Base-by-base conservation (phyloP, 1,140 invertebrate genomes). In the Thaumatotibia leucotreta region DNA sequence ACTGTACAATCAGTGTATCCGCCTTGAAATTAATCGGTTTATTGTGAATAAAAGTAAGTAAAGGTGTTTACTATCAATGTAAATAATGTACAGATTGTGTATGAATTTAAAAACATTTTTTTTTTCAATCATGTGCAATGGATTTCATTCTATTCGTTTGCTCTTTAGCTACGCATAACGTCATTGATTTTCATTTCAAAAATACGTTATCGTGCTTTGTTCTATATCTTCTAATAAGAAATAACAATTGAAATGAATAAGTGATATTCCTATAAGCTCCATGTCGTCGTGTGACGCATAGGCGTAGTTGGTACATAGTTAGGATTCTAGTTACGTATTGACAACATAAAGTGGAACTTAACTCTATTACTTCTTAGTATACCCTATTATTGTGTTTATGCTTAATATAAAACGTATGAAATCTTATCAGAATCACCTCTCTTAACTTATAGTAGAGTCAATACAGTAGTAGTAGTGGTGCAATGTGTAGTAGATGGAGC, bases 101-200 rank as follows among this genome's bases (percentile, higher is more conserved):
- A 4, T 54, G 50, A 39, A 45, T 58, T 4, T 31, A 14, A 29
- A 14, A 14, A 14, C 17, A 24, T 58, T 11, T 63, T 20, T 39
- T 17, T 6, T 35, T 35, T 5, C 22, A 17, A 33, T 8, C 22
- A 35, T 17, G 29, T 24, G 65, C 50, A 31, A 67, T 17, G 33
- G 61, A 49, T 67, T 67, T 33, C 61, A 35, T 62, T 27, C n/a
- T 11, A 29, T 32, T 9, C 45, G n/a, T n/a, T n/a, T 61, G 32
- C 33, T 69, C 32, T 50, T 23, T 45, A 45, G 39, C 20, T 20
- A 45, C n/a, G 77, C 73, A 80, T 85, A 77, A 83, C 79, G 83
- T 88, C 86, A 88, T 84, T 76, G 70, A 83, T 83, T 84, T 83
- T 75, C 76, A 81, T 77, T 73, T 77, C 73, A 84, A 88, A 80